phyloP scores from a whole-genome alignment of 2,888 invertebrate genomes.

The Scaptomyza tumidula region DNA sequence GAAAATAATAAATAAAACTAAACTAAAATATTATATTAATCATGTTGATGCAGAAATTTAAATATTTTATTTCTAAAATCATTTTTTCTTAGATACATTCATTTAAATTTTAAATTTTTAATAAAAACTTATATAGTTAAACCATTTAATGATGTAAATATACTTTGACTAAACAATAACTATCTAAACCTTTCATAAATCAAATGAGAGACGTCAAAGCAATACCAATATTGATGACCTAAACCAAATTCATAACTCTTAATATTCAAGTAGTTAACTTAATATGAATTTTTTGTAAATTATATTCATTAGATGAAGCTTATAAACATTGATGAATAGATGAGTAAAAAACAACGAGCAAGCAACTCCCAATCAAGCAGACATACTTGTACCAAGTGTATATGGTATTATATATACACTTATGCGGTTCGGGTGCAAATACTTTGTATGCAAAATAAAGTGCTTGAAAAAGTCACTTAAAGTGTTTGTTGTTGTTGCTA shows the following conservation, averaged over 20 bases:
- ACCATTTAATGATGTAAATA: too few relatives aligned
- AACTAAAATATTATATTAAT: too few relatives aligned
- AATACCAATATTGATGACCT: conserved; percentile 12
- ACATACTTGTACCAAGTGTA: conserved; percentile 27
- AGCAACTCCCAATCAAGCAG: conserved; percentile 26
- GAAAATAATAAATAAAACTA: too few relatives aligned
- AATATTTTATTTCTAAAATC: too few relatives aligned
- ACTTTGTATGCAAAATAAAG: conserved; percentile 79
- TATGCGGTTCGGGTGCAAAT: conserved; percentile 53
- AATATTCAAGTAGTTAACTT: conserved; percentile 8
- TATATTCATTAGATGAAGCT: conserved; percentile 9
- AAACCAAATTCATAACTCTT: conserved; percentile 3
- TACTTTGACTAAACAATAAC: too few relatives aligned
- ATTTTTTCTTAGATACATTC: too few relatives aligned
- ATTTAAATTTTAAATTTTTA: too few relatives aligned
- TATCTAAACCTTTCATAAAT: too few relatives aligned
- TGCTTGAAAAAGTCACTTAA: conserved; percentile 78
- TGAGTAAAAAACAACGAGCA: not conserved
- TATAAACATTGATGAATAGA: conserved; percentile 5
- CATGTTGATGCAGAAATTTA: too few relatives aligned
- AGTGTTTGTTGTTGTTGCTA: conserved; percentile 48
- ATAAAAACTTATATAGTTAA: too few relatives aligned
- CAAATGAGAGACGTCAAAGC: not conserved
- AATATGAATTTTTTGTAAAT: not conserved
- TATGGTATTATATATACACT: conserved; percentile 8